Evolutionary conservation across 2,888 invertebrate genomes (phyloP), one percentile per base, ranked within the genome.

Genomic region (Watsonalla binaria): DNA sequence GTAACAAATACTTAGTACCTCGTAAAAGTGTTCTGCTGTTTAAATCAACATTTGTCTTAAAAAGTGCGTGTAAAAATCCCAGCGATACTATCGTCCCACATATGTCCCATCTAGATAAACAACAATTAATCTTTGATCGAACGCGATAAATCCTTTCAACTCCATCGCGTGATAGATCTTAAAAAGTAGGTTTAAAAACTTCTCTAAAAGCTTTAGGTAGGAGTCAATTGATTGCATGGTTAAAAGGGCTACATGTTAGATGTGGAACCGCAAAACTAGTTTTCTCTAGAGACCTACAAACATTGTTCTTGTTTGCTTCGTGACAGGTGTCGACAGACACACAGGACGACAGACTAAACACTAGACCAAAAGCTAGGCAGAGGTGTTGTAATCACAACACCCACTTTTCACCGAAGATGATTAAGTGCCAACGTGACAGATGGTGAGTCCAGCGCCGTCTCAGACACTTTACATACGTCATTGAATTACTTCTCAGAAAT

Each of bases 111-210:
- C 9, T 53, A 57, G 58, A 61, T 61, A 60, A 53, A 59, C 54
- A 62, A 65, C 66, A 66, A 65, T 65, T 65, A 63, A 66, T 63
- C 56, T 54, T 57, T 57, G 51, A 62, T 55, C 54, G 54, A 57
- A 51, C 54, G 48, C 56, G 54, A 62, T 59, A 64, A 68, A 68
- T 62, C 50, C 60, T 65, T 67, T 59, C 50, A 39, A 51, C 24
- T 9, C 37, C 56, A 62, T 61, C 53, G 56, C 52, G 39, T 54
- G 68, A 66, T 57, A 64, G 53, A 66, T 64, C 52, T 46, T 33
- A 58, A 55, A 58, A 37, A 37, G 56, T 54, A 37, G 14, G 55
- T 46, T 53, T 53, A 54, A 59, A 61, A 63, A 61, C 63, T 49
- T 49, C 59, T 59, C 62, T 59, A 64, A 62, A 60, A 60, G 60